A percentile compares a stretch with the other conserved stretches of the same genome.
Conservation (phyloP, 2,888 invertebrate species). For the Linnaemya vulpina region DNA sequence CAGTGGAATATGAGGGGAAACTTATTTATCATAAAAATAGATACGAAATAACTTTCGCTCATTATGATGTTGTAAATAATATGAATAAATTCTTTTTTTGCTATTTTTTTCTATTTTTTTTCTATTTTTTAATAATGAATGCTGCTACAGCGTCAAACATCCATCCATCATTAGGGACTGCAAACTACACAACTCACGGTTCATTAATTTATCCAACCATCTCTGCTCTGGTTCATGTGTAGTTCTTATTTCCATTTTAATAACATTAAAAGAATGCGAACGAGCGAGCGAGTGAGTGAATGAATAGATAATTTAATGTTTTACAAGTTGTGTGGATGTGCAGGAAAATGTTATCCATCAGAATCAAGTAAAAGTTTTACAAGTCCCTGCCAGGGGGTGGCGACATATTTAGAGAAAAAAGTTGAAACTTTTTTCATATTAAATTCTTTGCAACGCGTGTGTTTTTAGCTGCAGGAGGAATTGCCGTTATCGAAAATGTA, state of each 20-base stretch:
- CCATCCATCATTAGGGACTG: conserved; percentile 30
- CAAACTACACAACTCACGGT: conserved; percentile 22
- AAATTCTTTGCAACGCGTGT: too few relatives aligned
- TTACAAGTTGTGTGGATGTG: background rate
- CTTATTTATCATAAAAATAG: background rate
- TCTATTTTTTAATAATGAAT: too few relatives aligned
- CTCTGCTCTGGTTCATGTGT: background rate
- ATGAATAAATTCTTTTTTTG: background rate
- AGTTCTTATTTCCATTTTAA: background rate
- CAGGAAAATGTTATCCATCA: background rate
- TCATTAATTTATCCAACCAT: conserved; percentile 44
- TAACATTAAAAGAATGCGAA: background rate
- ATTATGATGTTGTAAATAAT: conserved; percentile 6
- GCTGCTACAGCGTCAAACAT: background rate
- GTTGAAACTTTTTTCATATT: background rate
- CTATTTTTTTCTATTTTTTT: background rate
- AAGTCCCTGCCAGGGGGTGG: background rate
- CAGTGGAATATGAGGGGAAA: background rate
- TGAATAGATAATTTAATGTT: conserved; percentile 9
- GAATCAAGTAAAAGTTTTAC: background rate
- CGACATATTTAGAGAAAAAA: background rate
- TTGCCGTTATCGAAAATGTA: too few relatives aligned
- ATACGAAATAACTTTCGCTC: conserved; percentile 3
- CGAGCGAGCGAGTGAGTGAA: background rate
- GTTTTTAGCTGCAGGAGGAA: too few relatives aligned